Conservation (phyloP, 2,888 invertebrate genomes). For the Drosophila fungiperda region DNA sequence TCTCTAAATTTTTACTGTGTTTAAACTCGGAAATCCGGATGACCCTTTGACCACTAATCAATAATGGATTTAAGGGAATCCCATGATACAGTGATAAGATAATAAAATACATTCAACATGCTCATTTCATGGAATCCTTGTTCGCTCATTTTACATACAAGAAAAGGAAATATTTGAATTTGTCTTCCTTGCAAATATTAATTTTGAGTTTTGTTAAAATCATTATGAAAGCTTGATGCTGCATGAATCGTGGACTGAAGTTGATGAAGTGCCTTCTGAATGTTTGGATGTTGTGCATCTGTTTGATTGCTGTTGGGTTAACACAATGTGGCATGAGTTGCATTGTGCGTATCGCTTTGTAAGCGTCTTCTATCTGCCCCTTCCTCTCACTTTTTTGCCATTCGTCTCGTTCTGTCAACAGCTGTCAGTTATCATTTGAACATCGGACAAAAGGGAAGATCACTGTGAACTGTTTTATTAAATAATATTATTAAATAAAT, state of each 20-base stretch:
- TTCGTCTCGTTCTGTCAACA: conserved; percentile 58
- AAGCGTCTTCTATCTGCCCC: conserved; percentile 10
- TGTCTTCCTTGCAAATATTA: background rate
- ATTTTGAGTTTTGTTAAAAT: conserved; percentile 8
- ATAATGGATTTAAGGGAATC: background rate
- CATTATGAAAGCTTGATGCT: background rate
- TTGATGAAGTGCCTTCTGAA: conserved; percentile 17
- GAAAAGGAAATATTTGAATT: background rate
- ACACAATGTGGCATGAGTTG: conserved; percentile 60
- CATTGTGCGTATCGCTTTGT: conserved; percentile 27
- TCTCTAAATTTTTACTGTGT: background rate
- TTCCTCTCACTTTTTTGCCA: conserved; percentile 26
- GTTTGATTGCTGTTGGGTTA: conserved; percentile 50
- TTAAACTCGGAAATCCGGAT: background rate
- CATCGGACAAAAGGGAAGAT: conserved; percentile 46
- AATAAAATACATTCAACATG: background rate
- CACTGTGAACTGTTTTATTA: conserved; percentile 65
- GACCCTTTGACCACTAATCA: background rate
- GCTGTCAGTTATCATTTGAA: conserved; percentile 48
- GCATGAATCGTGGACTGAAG: conserved; percentile 1
- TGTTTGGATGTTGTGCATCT: conserved; percentile 51
- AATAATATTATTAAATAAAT: conserved; percentile 72
- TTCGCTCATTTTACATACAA: background rate
- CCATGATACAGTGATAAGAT: background rate
- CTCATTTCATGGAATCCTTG: background rate